A percentile compares a stretch with the other conserved stretches of the same genome.
Conservation (phyloP, 2,888 invertebrate species). For the Drosophila stalkeri region DNA sequence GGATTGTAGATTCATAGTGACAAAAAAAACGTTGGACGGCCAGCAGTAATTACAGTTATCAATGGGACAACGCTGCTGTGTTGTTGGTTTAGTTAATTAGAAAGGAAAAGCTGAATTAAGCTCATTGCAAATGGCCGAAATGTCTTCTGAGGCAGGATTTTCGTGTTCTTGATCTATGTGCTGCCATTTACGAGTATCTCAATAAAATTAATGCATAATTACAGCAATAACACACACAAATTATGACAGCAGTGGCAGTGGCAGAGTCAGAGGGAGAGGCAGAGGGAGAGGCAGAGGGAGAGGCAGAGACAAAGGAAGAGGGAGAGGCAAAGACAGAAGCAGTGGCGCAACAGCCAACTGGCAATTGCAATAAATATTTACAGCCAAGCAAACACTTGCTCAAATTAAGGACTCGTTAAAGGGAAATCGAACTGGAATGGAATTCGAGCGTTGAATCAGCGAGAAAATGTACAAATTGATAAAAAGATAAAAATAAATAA, state of each 20-base stretch:
- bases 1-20: no score
- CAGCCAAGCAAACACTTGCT: conserved; percentile 79
- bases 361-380: conserved; percentile 75
- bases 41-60: background rate
- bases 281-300: conserved; percentile 20
- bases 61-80: background rate
- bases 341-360: conserved; percentile 36
- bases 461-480: conserved; percentile 61
- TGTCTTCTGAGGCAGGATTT: conserved; percentile 48
- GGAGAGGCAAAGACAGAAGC: background rate
- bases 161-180: conserved; percentile 39
- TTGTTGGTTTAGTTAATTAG: conserved; percentile 49
- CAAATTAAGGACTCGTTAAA: conserved; percentile 81
- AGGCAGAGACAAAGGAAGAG: conserved; percentile 30
- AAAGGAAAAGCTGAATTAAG: conserved; percentile 47
- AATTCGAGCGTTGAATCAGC: conserved; percentile 26
- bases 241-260: conserved; percentile 56
- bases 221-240: conserved; percentile 76
- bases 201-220: conserved; percentile 79
- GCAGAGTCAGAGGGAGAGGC: conserved; percentile 37
- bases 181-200: conserved; percentile 69
- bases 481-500: conserved; percentile 70
- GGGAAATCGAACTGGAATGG: conserved; percentile 68
- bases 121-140: conserved; percentile 65
- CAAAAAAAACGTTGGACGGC: no score